phyloP scores from a whole-genome alignment of 1,140 invertebrate genomes.

The Dendrolimus kikuchii region DNA sequence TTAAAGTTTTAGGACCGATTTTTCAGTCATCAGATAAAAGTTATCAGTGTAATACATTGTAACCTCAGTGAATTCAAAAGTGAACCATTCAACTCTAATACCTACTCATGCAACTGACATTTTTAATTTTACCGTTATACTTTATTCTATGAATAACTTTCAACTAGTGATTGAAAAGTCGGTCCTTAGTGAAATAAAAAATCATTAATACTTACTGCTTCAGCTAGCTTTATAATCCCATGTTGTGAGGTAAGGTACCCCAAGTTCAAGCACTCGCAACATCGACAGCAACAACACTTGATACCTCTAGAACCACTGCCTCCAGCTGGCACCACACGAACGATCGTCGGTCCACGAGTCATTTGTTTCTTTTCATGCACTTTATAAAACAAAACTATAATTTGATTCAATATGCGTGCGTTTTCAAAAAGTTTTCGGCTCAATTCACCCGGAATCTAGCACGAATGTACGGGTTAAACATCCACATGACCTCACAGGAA shows the following conservation, averaged over 20 bases:
- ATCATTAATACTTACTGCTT: conserved; percentile 75
- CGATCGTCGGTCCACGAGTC: conserved; percentile 59
- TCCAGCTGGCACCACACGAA: conserved; percentile 47
- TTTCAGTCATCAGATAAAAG: too few relatives aligned
- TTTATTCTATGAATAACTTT: too few relatives aligned
- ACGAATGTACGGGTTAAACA: neutral
- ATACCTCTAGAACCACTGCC: conserved; percentile 67
- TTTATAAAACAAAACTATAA: conserved; percentile 8
- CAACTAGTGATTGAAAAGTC: too few relatives aligned
- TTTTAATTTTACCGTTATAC: too few relatives aligned
- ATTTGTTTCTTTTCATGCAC: conserved; percentile 24
- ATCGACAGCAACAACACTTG: conserved; percentile 80
- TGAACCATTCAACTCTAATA: too few relatives aligned
- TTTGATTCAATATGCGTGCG: neutral
- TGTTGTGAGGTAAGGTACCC: conserved; percentile 79
- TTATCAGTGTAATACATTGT: too few relatives aligned
- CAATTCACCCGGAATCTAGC: conserved; percentile 4
- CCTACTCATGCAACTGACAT: too few relatives aligned
- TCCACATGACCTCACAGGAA: conserved; percentile 33
- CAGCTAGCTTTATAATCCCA: conserved; percentile 81
- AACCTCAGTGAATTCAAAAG: too few relatives aligned
- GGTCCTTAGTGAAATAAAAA: too few relatives aligned
- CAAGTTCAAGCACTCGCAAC: conserved; percentile 85
- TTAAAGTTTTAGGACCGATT: too few relatives aligned
- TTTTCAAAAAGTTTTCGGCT: neutral